These are phyloP conservation scores for Cecidostiba fungosa DNA, from an alignment of 2,888 invertebrate genomes.

Conservation along the genomic window DNA sequence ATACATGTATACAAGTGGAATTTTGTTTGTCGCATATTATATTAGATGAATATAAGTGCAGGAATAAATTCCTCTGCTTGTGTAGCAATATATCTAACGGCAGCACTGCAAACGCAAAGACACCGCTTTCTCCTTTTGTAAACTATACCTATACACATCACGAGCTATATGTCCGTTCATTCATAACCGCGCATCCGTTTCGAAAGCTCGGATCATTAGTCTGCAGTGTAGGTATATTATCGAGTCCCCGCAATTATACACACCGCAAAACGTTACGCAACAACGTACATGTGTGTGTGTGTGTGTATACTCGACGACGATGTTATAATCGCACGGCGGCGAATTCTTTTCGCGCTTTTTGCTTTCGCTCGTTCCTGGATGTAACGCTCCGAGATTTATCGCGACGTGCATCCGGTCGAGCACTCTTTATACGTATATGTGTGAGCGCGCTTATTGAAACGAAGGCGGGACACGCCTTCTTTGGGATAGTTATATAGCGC, in stretches of 20 bases:
- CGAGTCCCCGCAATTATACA: slow-evolving; percentile 21
- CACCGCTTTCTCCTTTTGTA: background rate
- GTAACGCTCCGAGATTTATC: slow-evolving; percentile 15
- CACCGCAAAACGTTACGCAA: background rate
- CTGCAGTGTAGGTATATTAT: background rate
- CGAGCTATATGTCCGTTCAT: background rate
- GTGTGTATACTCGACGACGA: background rate
- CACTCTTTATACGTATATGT: background rate
- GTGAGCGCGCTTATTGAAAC: slow-evolving; percentile 17
- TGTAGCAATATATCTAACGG: background rate
- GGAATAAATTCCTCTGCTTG: background rate
- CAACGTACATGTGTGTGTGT: background rate
- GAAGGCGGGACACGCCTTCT: background rate
- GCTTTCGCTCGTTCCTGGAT: background rate
- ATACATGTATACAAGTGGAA: too few relatives aligned
- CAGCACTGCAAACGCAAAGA: background rate
- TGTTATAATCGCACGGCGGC: slow-evolving; percentile 26
- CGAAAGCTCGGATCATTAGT: slow-evolving; percentile 23
- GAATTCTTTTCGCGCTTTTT: background rate
- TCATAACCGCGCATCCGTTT: slow-evolving; percentile 5
- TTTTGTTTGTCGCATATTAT: too few relatives aligned
- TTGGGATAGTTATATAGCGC: background rate
- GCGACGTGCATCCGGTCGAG: slow-evolving; percentile 25
- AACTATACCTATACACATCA: background rate
- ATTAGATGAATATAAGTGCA: background rate